phyloP scores from a whole-genome alignment of 1,140 invertebrate species.

The Octopus bimaculoides region DNA sequence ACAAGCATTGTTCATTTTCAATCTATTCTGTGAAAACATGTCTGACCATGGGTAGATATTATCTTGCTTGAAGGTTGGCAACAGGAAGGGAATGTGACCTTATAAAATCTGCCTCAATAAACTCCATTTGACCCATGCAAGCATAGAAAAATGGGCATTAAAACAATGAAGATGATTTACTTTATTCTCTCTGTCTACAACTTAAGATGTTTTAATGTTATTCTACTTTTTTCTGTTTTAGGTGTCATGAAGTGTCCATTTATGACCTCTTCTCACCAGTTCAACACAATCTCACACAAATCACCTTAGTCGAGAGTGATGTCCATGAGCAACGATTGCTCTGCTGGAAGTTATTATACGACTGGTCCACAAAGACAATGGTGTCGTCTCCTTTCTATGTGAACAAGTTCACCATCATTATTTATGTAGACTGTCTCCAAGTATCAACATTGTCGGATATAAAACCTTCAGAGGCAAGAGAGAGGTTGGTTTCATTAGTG shows the following conservation, averaged over 20 bases:
- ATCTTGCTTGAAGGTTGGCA: too few relatives aligned
- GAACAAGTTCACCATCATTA: not conserved
- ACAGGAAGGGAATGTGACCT: too few relatives aligned
- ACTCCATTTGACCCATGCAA: too few relatives aligned
- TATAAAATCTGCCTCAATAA: too few relatives aligned
- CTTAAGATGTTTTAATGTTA: too few relatives aligned
- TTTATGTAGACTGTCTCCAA: conserved; percentile 7
- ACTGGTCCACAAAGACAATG: not conserved
- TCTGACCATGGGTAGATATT: too few relatives aligned
- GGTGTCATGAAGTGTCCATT: conserved; percentile 7
- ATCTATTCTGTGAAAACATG: too few relatives aligned
- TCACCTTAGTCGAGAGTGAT: conserved; percentile 2
- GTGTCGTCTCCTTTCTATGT: not conserved
- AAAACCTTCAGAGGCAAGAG: not conserved
- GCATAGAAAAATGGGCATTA: too few relatives aligned
- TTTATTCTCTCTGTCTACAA: too few relatives aligned
- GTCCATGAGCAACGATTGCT: not conserved
- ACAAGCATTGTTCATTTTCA: too few relatives aligned
- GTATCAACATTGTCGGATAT: not conserved
- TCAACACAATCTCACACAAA: not conserved
- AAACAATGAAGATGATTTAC: too few relatives aligned
- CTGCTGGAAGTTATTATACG: conserved; percentile 10
- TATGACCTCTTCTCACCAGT: conserved; percentile 7
- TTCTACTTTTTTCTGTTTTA: not conserved
- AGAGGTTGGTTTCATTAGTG: not conserved